Percentiles rank a stretch among this genome's conserved stretches.
phyloP scores from a whole-genome alignment of 2,797 vertebrate species.

The Sebastes variabilis region DNA sequence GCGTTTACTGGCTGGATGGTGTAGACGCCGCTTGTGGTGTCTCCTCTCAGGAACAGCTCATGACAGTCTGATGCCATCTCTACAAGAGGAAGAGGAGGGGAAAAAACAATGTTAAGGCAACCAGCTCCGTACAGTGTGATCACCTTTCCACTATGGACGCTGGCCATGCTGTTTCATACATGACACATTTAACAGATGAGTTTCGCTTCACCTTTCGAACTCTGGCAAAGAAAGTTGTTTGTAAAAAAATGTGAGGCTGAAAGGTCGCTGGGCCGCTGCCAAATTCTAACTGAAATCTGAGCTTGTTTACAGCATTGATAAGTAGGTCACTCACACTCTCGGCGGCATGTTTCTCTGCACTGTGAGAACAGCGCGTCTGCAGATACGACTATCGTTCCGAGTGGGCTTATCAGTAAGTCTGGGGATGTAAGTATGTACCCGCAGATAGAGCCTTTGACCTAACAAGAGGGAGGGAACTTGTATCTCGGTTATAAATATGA shows the following conservation, averaged over 20 bases:
- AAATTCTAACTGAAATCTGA: background rate
- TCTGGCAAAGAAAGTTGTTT: background rate
- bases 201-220: conserved; percentile 22
- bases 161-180: background rate
- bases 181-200: conserved; percentile 1
- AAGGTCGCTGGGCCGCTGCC: background rate
- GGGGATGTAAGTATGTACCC: conserved; percentile 8
- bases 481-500: conserved; percentile 73
- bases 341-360: background rate
- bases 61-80: conserved; percentile 87
- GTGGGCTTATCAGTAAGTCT: conserved; percentile 43
- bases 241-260: background rate
- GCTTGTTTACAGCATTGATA: conserved; percentile 24
- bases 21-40: conserved; percentile 87
- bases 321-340: conserved; percentile 36
- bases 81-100: conserved; percentile 58
- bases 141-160: background rate
- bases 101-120: background rate
- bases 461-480: conserved; percentile 17
- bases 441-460: conserved; percentile 20
- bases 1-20: conserved; percentile 86
- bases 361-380: conserved; percentile 28
- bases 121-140: background rate
- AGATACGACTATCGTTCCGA: conserved; percentile 31
- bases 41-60: conserved; percentile 89